Evolutionary conservation across 2,888 invertebrate species (phyloP), one percentile per base, ranked within the genome.

Genomic region (Periphyllus acericola): DNA sequence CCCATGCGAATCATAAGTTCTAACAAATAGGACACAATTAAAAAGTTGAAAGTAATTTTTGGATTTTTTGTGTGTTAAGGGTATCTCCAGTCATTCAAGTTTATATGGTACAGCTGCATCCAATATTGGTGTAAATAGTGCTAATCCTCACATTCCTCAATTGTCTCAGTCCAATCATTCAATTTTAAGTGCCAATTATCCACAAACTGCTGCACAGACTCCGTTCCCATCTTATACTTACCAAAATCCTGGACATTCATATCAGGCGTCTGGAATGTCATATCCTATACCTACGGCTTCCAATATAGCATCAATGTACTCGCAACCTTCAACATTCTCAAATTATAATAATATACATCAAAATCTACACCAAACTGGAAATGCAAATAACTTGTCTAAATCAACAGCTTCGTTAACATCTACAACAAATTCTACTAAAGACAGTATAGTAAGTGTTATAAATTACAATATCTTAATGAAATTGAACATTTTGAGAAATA

Each of bases 101-200:
- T 81, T 87, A 25, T 87, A 87, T 81, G 87, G 87, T n/a, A 75
- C 74, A 32, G n/a, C 87, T 29, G 74, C 74, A 11, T 87, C 87
- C 2, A 87, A 87, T 66, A 87, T 87, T 74, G 79, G 86, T 86
- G 55, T 86, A 32, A 87, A 87, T 46, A 87, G 32, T 25, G 74
- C 80, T 60, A 87, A 81, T 74, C 87, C 80, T 32, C 87, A 81
- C 87, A 87, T 87, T 87, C 87, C 87, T 81, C 87, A 87, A 74
- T 46, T 87, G 66, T 87, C 87, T 81, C 87, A 87, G 5, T 74
- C 87, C 6, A 87, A 75, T 46, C 87, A 87, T 81, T 87, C 87
- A 75, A 81, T 87, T 34, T 81, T 87, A 60, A 87, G 75, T 87
- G 81, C 87, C 32, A 87, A 81, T 19, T 87, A 87, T 32, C 74